These are phyloP conservation scores for Styela clava DNA, from an alignment of 23 tunicate genomes.

Conservation along the genomic window DNA sequence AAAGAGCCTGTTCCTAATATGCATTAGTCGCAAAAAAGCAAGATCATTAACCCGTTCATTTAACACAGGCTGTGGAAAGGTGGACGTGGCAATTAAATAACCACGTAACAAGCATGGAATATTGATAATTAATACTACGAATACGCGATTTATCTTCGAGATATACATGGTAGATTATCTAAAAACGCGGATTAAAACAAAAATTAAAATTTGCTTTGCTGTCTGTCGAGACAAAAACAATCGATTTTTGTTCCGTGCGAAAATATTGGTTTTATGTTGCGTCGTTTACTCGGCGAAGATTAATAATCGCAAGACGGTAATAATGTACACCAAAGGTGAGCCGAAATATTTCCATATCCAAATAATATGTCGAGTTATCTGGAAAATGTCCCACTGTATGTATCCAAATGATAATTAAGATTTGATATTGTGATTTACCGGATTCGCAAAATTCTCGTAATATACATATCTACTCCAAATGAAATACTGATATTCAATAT, in stretches of 20 bases:
- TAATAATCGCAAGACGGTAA: background rate
- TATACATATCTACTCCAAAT: too few relatives aligned
- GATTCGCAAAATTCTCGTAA: too few relatives aligned
- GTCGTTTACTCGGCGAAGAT: background rate
- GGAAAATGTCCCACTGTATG: too few relatives aligned
- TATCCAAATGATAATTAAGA: too few relatives aligned
- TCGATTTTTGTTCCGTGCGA: background rate
- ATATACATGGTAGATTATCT: background rate
- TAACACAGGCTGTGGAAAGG: background rate
- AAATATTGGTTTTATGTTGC: background rate
- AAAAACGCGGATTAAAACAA: too few relatives aligned
- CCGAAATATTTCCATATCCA: too few relatives aligned
- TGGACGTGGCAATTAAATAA: background rate
- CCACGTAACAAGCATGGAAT: background rate
- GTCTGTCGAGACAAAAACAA: background rate
- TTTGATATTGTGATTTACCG: too few relatives aligned
- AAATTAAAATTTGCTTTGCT: background rate
- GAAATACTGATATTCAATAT: too few relatives aligned
- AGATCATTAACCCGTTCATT: background rate
- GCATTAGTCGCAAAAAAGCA: background rate
- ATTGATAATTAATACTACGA: background rate
- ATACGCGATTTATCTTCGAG: background rate
- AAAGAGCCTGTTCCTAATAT: background rate
- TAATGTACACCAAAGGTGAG: too few relatives aligned
- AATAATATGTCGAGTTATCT: too few relatives aligned